Base-by-base conservation (phyloP, 2,113 vertebrate genomes). In the Equus przewalskii region DNA sequence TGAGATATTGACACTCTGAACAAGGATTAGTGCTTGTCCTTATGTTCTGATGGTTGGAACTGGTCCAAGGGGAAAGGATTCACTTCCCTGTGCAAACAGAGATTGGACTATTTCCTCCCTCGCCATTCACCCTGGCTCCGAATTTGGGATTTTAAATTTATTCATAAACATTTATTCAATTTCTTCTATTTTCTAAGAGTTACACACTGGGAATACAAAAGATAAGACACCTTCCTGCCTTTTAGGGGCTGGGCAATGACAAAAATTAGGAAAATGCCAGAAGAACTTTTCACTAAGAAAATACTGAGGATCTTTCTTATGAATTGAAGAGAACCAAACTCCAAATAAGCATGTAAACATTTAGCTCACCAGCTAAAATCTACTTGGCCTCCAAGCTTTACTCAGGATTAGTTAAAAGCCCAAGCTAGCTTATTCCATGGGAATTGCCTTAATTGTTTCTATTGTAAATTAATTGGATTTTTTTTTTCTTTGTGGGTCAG, bases 401-500 rank as follows among this genome's bases (percentile, higher is more conserved):
- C 60, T 51, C 49, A 87, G 44, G 62, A 87, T 91, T 82, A 84
- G 70, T 85, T 92, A 76, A 97, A 94, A 92, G 46, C 75, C 54
- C 60, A 70, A 54, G 41, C 81, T 49, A 90, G 58, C 49, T 91
- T 95, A 95, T 93, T 97, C 65, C 65, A 30, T 64, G 92, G 92
- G 95, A 97, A 98, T 96, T 97, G 73, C 49, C 90, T 84, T 97
- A 97, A 97, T 97, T 96, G 92, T 96, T 69, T 97, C 36, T 92
- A 78, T 81, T 92, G 89, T 94, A 96, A 94, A 98, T 97, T 98
- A 98, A 97, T 97, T 97, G 80, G 92, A 88, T 97, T 96, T 97
- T 97, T 97, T 92, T 93, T 87, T 95, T 96, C 36, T 70, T 78
- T 95, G 75, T 94, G 83, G 96, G 96, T 98, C 96, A 98, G 75